Evolutionary conservation across 2,797 vertebrate species (phyloP).

Genomic region (Sarcophilus harrisii): DNA sequence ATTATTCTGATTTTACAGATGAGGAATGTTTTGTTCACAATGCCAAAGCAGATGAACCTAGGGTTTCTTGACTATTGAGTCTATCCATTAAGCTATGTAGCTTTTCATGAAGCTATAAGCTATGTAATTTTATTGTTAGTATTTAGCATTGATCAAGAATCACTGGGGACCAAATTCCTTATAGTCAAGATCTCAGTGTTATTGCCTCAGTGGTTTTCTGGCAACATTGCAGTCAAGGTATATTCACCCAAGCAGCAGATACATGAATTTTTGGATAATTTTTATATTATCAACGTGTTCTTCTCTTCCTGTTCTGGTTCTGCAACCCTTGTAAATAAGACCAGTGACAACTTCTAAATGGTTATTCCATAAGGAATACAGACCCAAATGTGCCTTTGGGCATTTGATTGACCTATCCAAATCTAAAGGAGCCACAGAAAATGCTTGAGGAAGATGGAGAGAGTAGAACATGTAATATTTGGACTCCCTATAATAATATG

Average conservation of each 20-base stretch:
- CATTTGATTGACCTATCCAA: not conserved
- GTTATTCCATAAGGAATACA: not conserved
- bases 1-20: not conserved
- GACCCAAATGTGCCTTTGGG: not conserved
- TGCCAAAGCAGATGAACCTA: not conserved
- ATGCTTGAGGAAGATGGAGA: not conserved
- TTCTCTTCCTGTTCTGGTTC: not conserved
- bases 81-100: not conserved
- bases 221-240: not conserved
- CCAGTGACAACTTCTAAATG: not conserved
- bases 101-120: not conserved
- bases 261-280: not conserved
- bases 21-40: not conserved
- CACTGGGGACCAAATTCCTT: not conserved
- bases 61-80: not conserved
- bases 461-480: not conserved
- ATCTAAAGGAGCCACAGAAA: not conserved
- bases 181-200: not conserved
- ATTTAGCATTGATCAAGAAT: not conserved
- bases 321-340: not conserved
- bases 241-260: not conserved
- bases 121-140: not conserved
- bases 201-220: not conserved
- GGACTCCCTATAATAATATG: not conserved
- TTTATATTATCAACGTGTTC: not conserved